Evolutionary conservation across 2,888 invertebrate genomes (phyloP).

Genomic region (Idaea dimidiata): DNA sequence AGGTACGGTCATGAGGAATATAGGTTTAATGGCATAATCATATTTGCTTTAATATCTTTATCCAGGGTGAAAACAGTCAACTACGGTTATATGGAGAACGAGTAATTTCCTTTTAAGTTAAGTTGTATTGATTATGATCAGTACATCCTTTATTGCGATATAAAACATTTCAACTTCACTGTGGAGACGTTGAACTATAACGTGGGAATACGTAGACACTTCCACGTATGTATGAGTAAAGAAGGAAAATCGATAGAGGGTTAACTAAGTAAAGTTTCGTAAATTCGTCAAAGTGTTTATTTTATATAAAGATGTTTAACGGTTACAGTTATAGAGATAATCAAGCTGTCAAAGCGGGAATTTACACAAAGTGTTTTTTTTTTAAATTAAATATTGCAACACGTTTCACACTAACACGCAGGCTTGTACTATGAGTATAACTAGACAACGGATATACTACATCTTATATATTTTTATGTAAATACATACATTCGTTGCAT

Average conservation of each 20-base stretch:
- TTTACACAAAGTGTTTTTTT: background rate
- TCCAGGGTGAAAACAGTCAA: too few relatives aligned
- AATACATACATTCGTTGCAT: too few relatives aligned
- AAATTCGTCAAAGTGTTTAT: background rate
- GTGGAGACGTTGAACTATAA: background rate
- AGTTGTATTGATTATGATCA: too few relatives aligned
- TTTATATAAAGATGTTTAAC: background rate
- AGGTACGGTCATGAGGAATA: too few relatives aligned
- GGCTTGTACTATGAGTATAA: too few relatives aligned
- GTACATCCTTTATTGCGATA: background rate
- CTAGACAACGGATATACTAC: too few relatives aligned
- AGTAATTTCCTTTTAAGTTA: too few relatives aligned
- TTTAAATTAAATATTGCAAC: background rate
- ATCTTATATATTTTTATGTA: too few relatives aligned
- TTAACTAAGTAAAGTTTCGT: background rate
- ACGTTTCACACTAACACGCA: too few relatives aligned
- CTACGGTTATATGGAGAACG: too few relatives aligned
- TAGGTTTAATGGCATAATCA: too few relatives aligned
- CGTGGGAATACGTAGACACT: background rate
- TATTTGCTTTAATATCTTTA: too few relatives aligned
- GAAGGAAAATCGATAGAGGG: background rate
- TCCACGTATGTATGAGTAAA: background rate
- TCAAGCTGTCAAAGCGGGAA: background rate
- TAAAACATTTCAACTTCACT: background rate
- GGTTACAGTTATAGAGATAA: background rate